Conservation (phyloP, 1,140 invertebrate genomes). For the Drosophila murphyi region DNA sequence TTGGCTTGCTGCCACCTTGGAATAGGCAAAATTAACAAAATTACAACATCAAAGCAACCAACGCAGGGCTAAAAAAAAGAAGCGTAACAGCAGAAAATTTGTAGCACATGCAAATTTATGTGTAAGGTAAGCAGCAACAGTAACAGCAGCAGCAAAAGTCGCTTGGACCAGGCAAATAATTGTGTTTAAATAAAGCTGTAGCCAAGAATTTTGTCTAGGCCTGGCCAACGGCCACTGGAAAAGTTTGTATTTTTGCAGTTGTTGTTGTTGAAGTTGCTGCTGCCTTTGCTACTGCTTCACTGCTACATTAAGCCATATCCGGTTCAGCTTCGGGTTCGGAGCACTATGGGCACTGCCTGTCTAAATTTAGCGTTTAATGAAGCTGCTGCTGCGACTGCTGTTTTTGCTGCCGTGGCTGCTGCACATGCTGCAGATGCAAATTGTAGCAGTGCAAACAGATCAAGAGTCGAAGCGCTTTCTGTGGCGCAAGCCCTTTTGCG, state of each 20-base stretch:
- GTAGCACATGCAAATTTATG: conserved; percentile 83
- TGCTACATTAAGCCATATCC: conserved; percentile 81
- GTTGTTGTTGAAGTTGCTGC: conserved; percentile 31
- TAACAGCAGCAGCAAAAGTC: conserved; percentile 18
- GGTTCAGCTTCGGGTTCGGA: conserved; percentile 52
- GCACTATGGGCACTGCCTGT: conserved; percentile 66
- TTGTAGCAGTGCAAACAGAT: conserved; percentile 61
- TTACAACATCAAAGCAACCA: conserved; percentile 77
- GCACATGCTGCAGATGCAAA: conserved; percentile 57
- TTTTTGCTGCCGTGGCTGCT: conserved; percentile 6
- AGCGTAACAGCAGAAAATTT: conserved; percentile 69
- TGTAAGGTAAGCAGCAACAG: conserved; percentile 74
- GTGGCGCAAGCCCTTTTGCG: conserved; percentile 30
- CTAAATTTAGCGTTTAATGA: conserved; percentile 83
- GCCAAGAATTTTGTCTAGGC: conserved; percentile 47
- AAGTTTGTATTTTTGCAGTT: conserved; percentile 19
- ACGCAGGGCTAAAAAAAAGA: conserved; percentile 34
- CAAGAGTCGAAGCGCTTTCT: conserved; percentile 16
- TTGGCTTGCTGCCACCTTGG: conserved; percentile 75
- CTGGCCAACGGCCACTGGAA: conserved; percentile 34
- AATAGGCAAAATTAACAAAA: conserved; percentile 83
- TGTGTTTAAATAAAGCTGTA: conserved; percentile 80
- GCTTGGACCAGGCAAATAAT: conserved; percentile 64
- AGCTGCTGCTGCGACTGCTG: conserved; percentile 50
- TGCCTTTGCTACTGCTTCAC: conserved; percentile 58